Conservation (phyloP, 2,113 vertebrate genomes). For the Xenopus tropicalis region UCB_Xtro_10.0 CM004450.2:1325501-1326000, state of each 20-base stretch:
- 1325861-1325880: too few relatives aligned
- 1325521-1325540: conserved; percentile 18
- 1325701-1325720: conserved; percentile 15
- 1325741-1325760: conserved; percentile 6
- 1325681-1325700: conserved; percentile 32
- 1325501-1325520: background rate
- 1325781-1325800: background rate
- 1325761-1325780: background rate
- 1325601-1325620: conserved; percentile 37
- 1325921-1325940: background rate
- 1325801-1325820: background rate
- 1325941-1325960: conserved; percentile 24
- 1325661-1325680: conserved; percentile 16
- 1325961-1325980: conserved; percentile 17
- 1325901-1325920: background rate
- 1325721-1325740: conserved; percentile 3
- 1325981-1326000: conserved; percentile 17
- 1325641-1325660: conserved; percentile 34
- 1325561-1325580: conserved; percentile 8
- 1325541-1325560: conserved; percentile 1
- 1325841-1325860: background rate
- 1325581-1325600: conserved; percentile 25
- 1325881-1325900: too few relatives aligned
- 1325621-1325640: conserved; percentile 43
- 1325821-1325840: background rate